A percentile compares a stretch with the other conserved stretches of the same genome.
Evolutionary conservation across 2,113 vertebrate genomes (phyloP).

Genomic region (Microcebus jonahi): DNA sequence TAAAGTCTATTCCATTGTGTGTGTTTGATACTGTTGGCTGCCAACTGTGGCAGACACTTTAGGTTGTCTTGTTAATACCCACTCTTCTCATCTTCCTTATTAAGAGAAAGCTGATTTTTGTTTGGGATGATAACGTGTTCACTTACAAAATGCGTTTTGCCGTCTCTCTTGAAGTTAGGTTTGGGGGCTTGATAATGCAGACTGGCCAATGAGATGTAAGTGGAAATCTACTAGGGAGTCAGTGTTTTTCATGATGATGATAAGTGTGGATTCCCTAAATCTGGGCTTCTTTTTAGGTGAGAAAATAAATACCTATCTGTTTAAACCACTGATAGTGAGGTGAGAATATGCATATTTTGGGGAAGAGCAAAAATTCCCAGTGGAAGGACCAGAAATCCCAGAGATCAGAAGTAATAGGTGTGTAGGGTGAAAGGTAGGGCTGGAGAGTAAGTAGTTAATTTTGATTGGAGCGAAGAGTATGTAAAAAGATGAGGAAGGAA

Average conservation of each 20-base stretch:
- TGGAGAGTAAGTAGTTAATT: neutral
- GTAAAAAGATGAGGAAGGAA: neutral
- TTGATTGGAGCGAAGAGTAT: neutral
- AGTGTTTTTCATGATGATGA: neutral
- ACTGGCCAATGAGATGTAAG: neutral
- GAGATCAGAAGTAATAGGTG: neutral
- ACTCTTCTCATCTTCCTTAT: neutral
- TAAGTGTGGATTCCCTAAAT: neutral
- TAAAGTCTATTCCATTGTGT: neutral
- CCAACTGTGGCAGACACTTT: neutral
- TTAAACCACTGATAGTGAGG: neutral
- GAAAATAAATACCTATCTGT: neutral
- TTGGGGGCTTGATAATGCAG: neutral
- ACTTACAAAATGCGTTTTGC: neutral
- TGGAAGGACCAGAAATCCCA: neutral
- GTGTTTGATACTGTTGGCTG: neutral
- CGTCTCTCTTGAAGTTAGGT: neutral
- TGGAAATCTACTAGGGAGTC: neutral
- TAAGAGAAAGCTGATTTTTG: neutral
- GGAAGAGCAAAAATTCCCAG: neutral
- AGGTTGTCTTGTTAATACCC: neutral
- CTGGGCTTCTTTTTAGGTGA: neutral
- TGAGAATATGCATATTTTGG: neutral
- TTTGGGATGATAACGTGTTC: neutral
- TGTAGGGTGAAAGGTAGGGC: neutral